A percentile compares a stretch with the other conserved stretches of the same genome.
Evolutionary conservation across 2,888 invertebrate species (phyloP).

Genomic region (Maniola hyperantus): DNA sequence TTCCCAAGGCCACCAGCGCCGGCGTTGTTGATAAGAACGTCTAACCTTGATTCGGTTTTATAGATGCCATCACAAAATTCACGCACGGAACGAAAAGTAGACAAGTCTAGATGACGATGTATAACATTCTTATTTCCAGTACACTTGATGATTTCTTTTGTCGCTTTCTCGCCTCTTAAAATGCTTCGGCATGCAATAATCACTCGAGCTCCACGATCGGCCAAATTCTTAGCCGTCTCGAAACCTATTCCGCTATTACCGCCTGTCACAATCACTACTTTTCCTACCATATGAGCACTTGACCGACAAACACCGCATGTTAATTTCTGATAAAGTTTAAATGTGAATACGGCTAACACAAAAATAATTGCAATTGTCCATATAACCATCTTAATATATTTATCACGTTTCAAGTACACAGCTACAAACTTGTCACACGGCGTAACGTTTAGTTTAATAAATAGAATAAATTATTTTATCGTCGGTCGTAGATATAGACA

Average conservation of each 20-base stretch:
- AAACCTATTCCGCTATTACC: slow-evolving; percentile 79
- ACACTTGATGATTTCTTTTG: slow-evolving; percentile 62
- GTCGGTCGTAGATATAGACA: slow-evolving; percentile 12
- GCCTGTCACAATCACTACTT: slow-evolving; percentile 74
- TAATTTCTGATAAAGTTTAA: slow-evolving; percentile 71
- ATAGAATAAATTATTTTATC: slow-evolving; percentile 16
- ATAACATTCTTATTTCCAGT: slow-evolving; percentile 67
- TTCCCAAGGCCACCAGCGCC: slow-evolving; percentile 76
- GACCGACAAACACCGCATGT: slow-evolving; percentile 68
- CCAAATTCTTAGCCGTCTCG: slow-evolving; percentile 78
- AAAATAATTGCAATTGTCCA: slow-evolving; percentile 32
- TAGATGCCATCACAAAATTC: slow-evolving; percentile 82
- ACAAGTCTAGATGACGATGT: slow-evolving; percentile 67
- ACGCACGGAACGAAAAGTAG: slow-evolving; percentile 74
- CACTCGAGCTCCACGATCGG: slow-evolving; percentile 75
- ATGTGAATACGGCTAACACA: slow-evolving; percentile 49
- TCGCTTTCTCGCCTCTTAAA: slow-evolving; percentile 62
- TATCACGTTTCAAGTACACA: background rate
- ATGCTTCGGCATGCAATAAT: slow-evolving; percentile 78
- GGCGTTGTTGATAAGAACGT: slow-evolving; percentile 84
- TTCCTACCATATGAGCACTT: slow-evolving; percentile 74
- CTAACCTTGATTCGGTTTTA: slow-evolving; percentile 73
- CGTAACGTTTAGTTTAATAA: slow-evolving; percentile 2
- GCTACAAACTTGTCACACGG: slow-evolving; percentile 1
- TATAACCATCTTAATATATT: slow-evolving; percentile 36